Percentiles rank a stretch among this genome's conserved stretches.
phyloP scores from a whole-genome alignment of 1,140 invertebrate species.

The Cephus cinctus region DNA sequence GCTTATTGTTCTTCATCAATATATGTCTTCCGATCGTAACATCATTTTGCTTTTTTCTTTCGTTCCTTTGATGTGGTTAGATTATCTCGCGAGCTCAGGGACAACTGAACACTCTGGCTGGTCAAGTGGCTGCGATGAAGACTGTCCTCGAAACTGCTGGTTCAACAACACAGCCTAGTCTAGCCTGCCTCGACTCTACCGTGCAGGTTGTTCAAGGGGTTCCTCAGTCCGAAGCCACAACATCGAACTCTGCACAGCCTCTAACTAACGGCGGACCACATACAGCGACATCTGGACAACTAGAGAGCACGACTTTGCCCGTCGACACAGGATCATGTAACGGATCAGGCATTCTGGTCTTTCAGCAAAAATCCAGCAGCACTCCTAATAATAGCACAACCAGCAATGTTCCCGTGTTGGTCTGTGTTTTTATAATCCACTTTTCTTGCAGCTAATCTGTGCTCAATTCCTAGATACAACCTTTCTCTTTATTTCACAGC shows the following conservation, averaged over 20 bases:
- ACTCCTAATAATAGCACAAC: constrained; percentile 45
- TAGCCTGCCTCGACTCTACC: constrained; percentile 37
- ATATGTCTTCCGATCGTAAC: constrained; percentile 2
- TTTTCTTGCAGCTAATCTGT: constrained; percentile 6
- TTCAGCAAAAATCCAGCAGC: constrained; percentile 51
- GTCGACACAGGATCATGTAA: constrained; percentile 51
- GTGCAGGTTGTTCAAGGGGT: constrained; percentile 38
- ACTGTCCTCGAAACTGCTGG: constrained; percentile 37
- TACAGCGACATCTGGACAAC: constrained; percentile 51
- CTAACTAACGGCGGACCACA: constrained; percentile 44
- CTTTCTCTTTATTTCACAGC: constrained; percentile 42
- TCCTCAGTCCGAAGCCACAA: constrained; percentile 31
- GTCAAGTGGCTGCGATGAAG: constrained; percentile 43
- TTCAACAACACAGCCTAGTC: constrained; percentile 35
- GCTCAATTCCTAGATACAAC: background rate
- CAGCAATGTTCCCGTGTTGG: constrained; percentile 60
- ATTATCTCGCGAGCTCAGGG: constrained; percentile 51
- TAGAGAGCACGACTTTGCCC: constrained; percentile 38
- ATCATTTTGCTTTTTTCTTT: background rate
- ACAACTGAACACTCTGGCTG: constrained; percentile 41
- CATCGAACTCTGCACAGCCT: constrained; percentile 33
- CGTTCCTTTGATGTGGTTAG: constrained; percentile 29
- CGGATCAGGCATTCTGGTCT: constrained; percentile 57
- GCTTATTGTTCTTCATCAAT: constrained; percentile 14
- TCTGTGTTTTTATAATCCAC: constrained; percentile 39